Conservation (phyloP, 1,140 invertebrate genomes). For the Drosophila orena region DNA sequence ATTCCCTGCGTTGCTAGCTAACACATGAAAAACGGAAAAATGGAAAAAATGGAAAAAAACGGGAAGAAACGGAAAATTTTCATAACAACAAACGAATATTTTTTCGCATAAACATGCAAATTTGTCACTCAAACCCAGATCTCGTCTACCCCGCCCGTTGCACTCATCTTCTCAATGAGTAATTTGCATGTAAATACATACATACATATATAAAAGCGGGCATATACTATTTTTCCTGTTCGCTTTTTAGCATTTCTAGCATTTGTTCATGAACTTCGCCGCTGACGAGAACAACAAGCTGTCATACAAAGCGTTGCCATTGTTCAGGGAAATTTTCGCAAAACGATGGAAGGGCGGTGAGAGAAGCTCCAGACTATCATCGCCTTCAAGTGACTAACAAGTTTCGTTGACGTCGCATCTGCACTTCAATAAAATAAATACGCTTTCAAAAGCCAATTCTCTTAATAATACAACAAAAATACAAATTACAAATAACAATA, state of each 20-base stretch:
- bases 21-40: conserved; percentile 39
- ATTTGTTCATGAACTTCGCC: conserved; percentile 73
- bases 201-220: conserved; percentile 54
- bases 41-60: too few species aligned
- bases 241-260: conserved; percentile 46
- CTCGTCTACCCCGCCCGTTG: conserved; percentile 15
- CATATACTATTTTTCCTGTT: conserved; percentile 50
- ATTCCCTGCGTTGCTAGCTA: conserved; percentile 4
- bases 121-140: conserved; percentile 49
- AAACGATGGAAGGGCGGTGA: neutral
- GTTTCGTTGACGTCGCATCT: conserved; percentile 32
- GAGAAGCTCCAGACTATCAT: conserved; percentile 26
- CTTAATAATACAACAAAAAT: neutral
- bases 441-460: fast-evolving
- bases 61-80: conserved; percentile 45
- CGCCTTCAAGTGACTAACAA: conserved; percentile 67
- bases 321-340: conserved; percentile 38
- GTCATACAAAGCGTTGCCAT: conserved; percentile 59
- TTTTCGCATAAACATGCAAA: conserved; percentile 80
- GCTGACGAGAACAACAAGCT: conserved; percentile 36
- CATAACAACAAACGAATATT: conserved; percentile 61
- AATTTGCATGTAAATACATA: conserved; percentile 77
- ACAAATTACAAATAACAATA: too few species aligned
- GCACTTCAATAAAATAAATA: neutral
- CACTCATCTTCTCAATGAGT: conserved; percentile 67